Conservation (phyloP, 1,140 invertebrate species). For the Melipona quadrifasciata region DNA sequence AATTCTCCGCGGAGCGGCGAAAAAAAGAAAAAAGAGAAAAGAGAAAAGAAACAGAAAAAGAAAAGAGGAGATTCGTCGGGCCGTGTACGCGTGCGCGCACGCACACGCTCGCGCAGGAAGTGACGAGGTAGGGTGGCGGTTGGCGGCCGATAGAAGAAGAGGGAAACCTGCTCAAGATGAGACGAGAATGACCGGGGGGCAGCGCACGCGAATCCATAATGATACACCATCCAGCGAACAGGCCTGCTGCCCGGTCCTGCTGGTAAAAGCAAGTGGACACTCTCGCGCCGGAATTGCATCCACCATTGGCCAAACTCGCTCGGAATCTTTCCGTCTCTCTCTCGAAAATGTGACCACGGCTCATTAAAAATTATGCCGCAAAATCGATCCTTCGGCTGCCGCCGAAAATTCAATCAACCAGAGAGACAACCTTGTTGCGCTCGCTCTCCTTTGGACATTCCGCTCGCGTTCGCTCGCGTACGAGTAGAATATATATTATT, state of each 20-base stretch:
- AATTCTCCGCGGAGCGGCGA: constrained; percentile 58
- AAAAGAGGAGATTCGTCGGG: constrained; percentile 40
- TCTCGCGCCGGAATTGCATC: constrained; percentile 33
- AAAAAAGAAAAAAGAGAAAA: constrained; percentile 47
- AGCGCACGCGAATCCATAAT: constrained; percentile 81
- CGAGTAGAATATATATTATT: constrained; percentile 7
- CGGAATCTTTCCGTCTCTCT: neutral
- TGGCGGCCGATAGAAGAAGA: constrained; percentile 47
- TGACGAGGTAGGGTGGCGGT: constrained; percentile 16
- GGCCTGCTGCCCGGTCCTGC: constrained; percentile 36
- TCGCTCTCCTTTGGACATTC: neutral
- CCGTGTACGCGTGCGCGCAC: constrained; percentile 31
- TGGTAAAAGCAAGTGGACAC: constrained; percentile 66
- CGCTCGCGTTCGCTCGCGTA: neutral
- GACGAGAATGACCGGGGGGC: constrained; percentile 80
- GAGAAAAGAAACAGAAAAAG: no score
- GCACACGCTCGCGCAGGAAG: constrained; percentile 8
- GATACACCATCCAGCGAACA: constrained; percentile 75
- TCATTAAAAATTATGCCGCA: constrained; percentile 20
- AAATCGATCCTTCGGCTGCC: neutral
- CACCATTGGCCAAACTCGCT: neutral
- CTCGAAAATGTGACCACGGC: neutral
- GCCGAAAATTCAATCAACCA: constrained; percentile 12
- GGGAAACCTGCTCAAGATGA: constrained; percentile 68
- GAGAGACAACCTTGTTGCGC: neutral